Percentiles rank a stretch among this genome's conserved stretches.
Conservation (phyloP, 2,797 vertebrate genomes). For the Loris lydekkerianus region DNA sequence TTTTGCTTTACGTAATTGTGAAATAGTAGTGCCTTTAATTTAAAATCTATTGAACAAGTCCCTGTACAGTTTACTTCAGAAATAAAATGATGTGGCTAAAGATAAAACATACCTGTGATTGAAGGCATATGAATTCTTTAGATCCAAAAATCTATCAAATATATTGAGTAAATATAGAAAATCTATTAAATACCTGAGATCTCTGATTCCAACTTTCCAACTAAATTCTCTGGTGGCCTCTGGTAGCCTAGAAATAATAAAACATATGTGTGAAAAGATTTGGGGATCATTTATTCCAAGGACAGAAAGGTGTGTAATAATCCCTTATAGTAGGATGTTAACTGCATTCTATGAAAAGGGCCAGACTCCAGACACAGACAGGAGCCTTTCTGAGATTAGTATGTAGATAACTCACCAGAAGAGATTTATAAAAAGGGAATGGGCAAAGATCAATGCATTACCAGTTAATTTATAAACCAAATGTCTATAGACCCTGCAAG, state of each 20-base stretch:
- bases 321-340: slow-evolving; percentile 18
- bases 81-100: slow-evolving; percentile 47
- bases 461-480: slow-evolving; percentile 85
- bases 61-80: slow-evolving; percentile 16
- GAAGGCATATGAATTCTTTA: slow-evolving; percentile 46
- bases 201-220: neutral
- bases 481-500: slow-evolving; percentile 72
- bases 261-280: slow-evolving; percentile 25
- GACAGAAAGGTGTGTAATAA: slow-evolving; percentile 56
- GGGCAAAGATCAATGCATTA: slow-evolving; percentile 84
- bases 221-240: slow-evolving; percentile 34
- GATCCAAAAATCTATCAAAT: slow-evolving; percentile 53
- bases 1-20: slow-evolving; percentile 14
- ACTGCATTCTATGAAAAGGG: slow-evolving; percentile 56
- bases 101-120: neutral
- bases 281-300: slow-evolving; percentile 68
- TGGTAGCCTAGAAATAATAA: slow-evolving; percentile 54
- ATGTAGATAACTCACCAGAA: slow-evolving; percentile 81
- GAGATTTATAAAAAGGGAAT: slow-evolving; percentile 86
- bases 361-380: slow-evolving; percentile 73
- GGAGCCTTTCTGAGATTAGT: slow-evolving; percentile 78
- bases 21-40: slow-evolving; percentile 21
- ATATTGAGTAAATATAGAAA: slow-evolving; percentile 9
- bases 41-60: slow-evolving; percentile 46
- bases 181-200: slow-evolving; percentile 42